Evolutionary conservation across 92 coral and sea anemone species (phyloP), one percentile per base, ranked within the genome.

Genomic region (Palythoa heliodiscus): DNA sequence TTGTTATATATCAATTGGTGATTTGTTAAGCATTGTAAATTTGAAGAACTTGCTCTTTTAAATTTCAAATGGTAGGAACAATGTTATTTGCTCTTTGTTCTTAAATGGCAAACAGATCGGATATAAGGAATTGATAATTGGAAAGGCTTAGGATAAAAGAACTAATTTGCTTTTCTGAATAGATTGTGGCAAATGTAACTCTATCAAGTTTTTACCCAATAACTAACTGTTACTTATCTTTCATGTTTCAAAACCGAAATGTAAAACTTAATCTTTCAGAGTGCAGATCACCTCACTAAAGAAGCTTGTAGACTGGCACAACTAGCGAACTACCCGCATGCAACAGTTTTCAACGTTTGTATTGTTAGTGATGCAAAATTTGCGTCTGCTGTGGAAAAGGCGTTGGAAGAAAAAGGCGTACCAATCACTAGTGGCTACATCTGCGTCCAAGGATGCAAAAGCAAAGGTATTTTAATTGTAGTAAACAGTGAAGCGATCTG

Each of bases 391-490:
- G 73, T 69, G 17, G 43, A 35, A 35, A 69, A 69, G 14, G 40
- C 13, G 10, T 35, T 69, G 19, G 35, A 69, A 69, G 73, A 69
- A 25, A 69, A 69, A 11, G 73, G 35, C 2, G 43, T 69, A 13
- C 73, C 73, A 24, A 6, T 69, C 17, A 69, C 73, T n/a, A 69
- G 47, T 25, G 73, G 73, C 23, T 69, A 23, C 35, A 69, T 69
- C 43, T 69, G 73, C 35, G 43, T 69, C 40, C 39, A 69, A 17
- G 73, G 73, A 69, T 69, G 73, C 39, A 24, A 11, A 24, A 69
- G 73, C 73, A 69, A 69, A 69, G 73, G 73, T 69, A 69, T 43
- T 43, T 29, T 43, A 43, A 43, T 43, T 43, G 50, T 43, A 7
- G 50, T 43, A 8, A 43, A 43, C 50, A 43, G 9, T 43, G 50